Conservation (phyloP, 2,888 invertebrate genomes). For the Volucella inanis region DNA sequence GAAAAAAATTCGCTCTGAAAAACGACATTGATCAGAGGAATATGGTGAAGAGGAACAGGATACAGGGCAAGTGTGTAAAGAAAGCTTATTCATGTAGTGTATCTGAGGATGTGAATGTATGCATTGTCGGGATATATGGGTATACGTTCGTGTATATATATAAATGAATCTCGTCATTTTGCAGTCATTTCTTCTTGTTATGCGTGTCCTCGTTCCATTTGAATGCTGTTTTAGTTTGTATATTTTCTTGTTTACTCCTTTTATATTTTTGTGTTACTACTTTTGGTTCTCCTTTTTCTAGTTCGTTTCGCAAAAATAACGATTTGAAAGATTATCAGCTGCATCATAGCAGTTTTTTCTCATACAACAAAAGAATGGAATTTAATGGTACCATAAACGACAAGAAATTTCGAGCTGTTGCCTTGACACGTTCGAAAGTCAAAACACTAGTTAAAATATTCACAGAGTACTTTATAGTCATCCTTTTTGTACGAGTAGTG, state of each 20-base stretch:
- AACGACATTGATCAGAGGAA: not conserved
- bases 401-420: no score
- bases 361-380: no score
- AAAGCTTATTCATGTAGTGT: conserved; percentile 24
- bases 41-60: conserved; percentile 1
- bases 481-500: no score
- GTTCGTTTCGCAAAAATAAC: conserved; percentile 36
- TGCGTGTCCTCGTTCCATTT: conserved; percentile 66
- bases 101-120: conserved; percentile 17
- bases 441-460: no score
- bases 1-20: no score
- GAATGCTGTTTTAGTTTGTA: conserved; percentile 54
- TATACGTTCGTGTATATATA: not conserved
- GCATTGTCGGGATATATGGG: not conserved
- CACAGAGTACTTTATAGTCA: no score
- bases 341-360: no score
- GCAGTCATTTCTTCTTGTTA: conserved; percentile 62
- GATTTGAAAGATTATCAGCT: conserved; percentile 15
- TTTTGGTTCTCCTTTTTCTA: not conserved
- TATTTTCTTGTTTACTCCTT: conserved; percentile 39
- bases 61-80: not conserved
- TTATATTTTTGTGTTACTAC: conserved; percentile 2
- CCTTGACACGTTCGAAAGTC: no score
- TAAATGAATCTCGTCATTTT: conserved; percentile 58
- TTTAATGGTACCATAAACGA: no score